Evolutionary conservation across 1,140 invertebrate genomes (phyloP), one percentile per base, ranked within the genome.

Genomic region (Bemisia tabaci): DNA sequence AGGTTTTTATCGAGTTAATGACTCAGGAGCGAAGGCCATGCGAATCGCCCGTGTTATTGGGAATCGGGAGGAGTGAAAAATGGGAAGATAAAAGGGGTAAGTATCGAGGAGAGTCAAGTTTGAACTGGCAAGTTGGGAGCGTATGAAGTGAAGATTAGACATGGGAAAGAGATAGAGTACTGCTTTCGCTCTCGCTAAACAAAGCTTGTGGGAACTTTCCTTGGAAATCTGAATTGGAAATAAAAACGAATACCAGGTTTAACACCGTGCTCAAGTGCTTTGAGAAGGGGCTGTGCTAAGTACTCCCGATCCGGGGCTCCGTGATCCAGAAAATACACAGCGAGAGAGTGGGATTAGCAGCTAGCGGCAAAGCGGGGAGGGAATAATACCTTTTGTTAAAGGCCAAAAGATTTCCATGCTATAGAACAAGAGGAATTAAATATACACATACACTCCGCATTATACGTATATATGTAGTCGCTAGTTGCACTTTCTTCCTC

Each of bases 361-460:
- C 33, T 48, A 9, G 5, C 17, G 5, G 33, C 5, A 17, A 48
- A 9, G 33, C 5, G 33, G 17, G 33, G 33, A 33, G 67, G 59
- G 69, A 68, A 68, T 70, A 70, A 70, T 70, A 70, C 69, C 69
- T 70, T 70, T 70, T 70, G 69, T 70, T 70, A 68, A 68, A 65
- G 68, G 67, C 66, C 60, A 65, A 60, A 67, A 65, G 68, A 64
- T 70, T 68, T 66, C 68, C 67, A 68, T 65, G 62, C 64, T 65
- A 68, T 68, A 65, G 67, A 68, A 68, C 67, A 68, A 68, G 67
- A 58, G 67, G 67, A 68, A 68, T 68, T 68, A 68, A 68, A 68
- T 48, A 48, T 48, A 48, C 33, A 48, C 33, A 48, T 48, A 48
- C 33, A 48, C 33, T 48, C 33, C 33, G 33, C 33, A 48, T 48